Percentiles rank a stretch among this genome's conserved stretches.
Evolutionary conservation across 2,797 vertebrate species (phyloP).

Genomic region (Antrozous pallidus): DNA sequence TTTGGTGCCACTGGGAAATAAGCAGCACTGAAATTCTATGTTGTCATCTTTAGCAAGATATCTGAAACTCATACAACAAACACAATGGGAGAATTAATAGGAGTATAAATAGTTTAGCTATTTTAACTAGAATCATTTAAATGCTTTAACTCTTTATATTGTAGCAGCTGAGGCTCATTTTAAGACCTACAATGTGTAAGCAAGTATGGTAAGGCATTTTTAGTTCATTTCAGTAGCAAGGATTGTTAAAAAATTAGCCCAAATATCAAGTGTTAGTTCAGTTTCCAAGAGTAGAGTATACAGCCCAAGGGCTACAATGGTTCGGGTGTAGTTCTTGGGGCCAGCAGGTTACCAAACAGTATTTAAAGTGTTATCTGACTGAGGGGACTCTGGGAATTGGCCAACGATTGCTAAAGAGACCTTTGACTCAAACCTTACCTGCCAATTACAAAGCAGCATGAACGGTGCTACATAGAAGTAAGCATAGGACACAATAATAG

Average conservation of each 20-base stretch:
- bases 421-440: not conserved
- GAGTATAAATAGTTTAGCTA: not conserved
- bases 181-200: not conserved
- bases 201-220: not conserved
- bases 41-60: constrained; percentile 20
- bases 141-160: not conserved
- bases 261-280: not conserved
- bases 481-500: not conserved
- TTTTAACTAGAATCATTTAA: constrained; percentile 13
- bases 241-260: not conserved
- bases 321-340: not conserved
- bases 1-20: no score
- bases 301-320: not conserved
- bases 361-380: not conserved
- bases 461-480: not conserved
- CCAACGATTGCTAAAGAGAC: not conserved
- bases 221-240: not conserved
- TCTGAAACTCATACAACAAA: not conserved
- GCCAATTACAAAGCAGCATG: not conserved
- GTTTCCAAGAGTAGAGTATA: not conserved
- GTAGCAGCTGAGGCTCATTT: not conserved
- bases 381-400: not conserved
- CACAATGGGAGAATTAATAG: not conserved
- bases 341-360: not conserved
- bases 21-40: constrained; percentile 13